Evolutionary conservation across 1,140 invertebrate genomes (phyloP).

Genomic region (Saccostrea cuccullata): DNA sequence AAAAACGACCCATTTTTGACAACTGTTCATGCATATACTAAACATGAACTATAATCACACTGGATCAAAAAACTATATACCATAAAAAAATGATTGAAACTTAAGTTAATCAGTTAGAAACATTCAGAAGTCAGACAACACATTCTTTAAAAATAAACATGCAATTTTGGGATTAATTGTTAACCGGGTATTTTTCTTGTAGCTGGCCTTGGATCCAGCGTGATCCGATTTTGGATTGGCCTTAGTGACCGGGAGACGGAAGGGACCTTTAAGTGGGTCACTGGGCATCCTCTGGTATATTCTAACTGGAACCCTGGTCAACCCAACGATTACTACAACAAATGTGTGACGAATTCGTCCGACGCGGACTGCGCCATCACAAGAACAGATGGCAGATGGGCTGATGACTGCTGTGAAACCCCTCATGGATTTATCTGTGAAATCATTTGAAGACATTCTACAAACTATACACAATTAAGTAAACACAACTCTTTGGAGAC

Average conservation of each 20-base stretch:
- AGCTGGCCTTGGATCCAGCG: not conserved
- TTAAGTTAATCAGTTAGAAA: no score
- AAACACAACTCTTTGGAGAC: no score
- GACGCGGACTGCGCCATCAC: not conserved
- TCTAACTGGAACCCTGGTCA: not conserved
- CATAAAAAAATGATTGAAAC: no score
- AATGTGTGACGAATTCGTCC: not conserved
- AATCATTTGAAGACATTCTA: not conserved
- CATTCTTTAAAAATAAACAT: no score
- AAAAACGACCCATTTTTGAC: no score
- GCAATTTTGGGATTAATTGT: no score
- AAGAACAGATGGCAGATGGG: not conserved
- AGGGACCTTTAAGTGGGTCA: not conserved
- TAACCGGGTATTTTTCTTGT: not conserved
- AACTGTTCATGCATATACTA: no score
- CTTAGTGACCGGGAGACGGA: not conserved
- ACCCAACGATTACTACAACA: not conserved
- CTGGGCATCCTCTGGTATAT: not conserved
- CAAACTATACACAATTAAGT: no score
- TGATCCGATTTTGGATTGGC: not conserved
- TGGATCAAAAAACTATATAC: no score
- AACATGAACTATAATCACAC: no score
- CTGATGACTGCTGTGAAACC: not conserved
- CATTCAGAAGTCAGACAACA: no score
- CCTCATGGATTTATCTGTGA: not conserved